phyloP scores from a whole-genome alignment of 2,888 invertebrate genomes.

The Lycocerus yunnanus region DNA sequence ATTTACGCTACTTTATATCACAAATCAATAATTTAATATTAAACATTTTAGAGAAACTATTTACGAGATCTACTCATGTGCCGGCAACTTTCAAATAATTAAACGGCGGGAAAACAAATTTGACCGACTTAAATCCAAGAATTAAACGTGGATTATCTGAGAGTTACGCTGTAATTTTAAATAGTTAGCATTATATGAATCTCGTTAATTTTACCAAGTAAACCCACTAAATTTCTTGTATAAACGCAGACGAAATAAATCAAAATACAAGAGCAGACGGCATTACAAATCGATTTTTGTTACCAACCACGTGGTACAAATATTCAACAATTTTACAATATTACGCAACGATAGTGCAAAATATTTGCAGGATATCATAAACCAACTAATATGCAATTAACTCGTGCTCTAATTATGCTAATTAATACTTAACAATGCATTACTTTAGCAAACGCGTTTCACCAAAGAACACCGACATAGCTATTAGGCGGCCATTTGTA shows the following conservation, averaged over 20 bases:
- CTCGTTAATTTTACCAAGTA: background rate
- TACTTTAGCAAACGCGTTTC: conserved; percentile 27
- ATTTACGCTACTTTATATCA: background rate
- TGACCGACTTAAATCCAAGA: background rate
- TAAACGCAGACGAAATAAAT: background rate
- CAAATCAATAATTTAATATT: background rate
- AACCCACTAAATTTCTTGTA: background rate
- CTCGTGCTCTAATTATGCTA: conserved; percentile 10
- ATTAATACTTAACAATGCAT: conserved; percentile 26
- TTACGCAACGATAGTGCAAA: conserved; percentile 28
- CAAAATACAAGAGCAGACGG: conserved; percentile 2
- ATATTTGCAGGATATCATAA: conserved; percentile 3
- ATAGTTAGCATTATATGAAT: background rate
- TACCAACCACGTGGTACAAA: conserved; percentile 27
- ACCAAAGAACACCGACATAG: conserved; percentile 32
- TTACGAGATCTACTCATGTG: background rate
- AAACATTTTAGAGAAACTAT: background rate
- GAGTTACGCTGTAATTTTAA: background rate
- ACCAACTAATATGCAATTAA: conserved; percentile 12
- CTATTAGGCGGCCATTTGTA: conserved; percentile 34
- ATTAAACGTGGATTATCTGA: background rate
- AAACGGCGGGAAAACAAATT: background rate
- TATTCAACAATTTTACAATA: conserved; percentile 12
- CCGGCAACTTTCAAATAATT: background rate
- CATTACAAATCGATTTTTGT: conserved; percentile 17